Conservation (phyloP, 2,113 vertebrate species). For the Prionailurus viverrinus region DNA sequence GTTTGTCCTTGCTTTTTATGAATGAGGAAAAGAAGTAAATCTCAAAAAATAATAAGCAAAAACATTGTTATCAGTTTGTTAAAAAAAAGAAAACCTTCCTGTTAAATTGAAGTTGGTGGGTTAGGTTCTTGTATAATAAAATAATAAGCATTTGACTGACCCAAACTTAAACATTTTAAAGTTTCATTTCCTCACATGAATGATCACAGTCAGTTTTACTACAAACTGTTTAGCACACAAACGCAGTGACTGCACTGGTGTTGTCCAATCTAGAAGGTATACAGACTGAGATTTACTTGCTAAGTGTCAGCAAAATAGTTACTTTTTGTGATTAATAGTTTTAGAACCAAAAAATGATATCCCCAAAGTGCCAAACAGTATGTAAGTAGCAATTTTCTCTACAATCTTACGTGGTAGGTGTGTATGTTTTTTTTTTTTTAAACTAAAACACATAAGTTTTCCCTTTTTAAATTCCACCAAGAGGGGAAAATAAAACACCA, state of each 20-base stretch:
- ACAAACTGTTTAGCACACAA: constrained; percentile 7
- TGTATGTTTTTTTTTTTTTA: neutral
- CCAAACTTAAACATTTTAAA: constrained; percentile 66
- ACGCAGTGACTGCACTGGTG: neutral
- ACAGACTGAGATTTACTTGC: neutral
- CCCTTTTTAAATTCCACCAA: constrained; percentile 20
- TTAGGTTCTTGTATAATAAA: constrained; percentile 64
- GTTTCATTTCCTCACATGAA: neutral
- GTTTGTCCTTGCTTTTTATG: constrained; percentile 40
- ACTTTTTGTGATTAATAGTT: constrained; percentile 53
- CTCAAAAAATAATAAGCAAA: constrained; percentile 62
- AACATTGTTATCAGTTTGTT: constrained; percentile 49
- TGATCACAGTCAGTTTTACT: constrained; percentile 44
- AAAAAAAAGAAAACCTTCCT: constrained; percentile 60
- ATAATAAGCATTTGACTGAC: constrained; percentile 59
- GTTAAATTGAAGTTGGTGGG: constrained; percentile 56
- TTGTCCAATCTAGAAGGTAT: neutral
- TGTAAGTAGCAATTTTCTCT: neutral
- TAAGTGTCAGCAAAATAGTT: neutral
- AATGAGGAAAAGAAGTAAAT: neutral
- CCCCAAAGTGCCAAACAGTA: neutral
- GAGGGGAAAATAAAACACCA: constrained; percentile 40
- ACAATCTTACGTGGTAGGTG: neutral
- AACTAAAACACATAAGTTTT: constrained; percentile 29
- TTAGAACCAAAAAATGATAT: constrained; percentile 66